Percentiles rank a stretch among this genome's conserved stretches.
Conservation (phyloP, 2,888 invertebrate genomes). For the Cylloceria caligata region DNA sequence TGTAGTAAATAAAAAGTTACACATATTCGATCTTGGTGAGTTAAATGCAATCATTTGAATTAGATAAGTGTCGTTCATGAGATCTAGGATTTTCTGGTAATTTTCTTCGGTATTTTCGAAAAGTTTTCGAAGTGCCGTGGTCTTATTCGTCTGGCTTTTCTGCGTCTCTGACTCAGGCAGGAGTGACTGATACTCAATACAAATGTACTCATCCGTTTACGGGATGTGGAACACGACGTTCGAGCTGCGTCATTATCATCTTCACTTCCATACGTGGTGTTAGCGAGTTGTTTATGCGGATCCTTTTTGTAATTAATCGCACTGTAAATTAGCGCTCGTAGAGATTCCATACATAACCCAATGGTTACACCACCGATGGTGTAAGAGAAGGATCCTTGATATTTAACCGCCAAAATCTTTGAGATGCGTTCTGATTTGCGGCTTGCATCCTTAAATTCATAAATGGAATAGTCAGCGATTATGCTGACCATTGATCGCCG, state of each 20-base stretch:
- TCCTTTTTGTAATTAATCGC: constrained; percentile 27
- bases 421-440: constrained; percentile 46
- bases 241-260: neutral
- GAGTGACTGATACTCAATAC: constrained; percentile 34
- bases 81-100: neutral
- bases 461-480: constrained; percentile 33
- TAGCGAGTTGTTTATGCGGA: neutral
- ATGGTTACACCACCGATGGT: constrained; percentile 14
- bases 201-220: constrained; percentile 42
- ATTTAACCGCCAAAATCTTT: constrained; percentile 30
- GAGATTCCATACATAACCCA: constrained; percentile 44
- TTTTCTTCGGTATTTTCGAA: constrained; percentile 6
- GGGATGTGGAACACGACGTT: neutral
- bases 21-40: neutral
- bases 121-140: neutral
- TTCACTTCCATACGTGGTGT: neutral
- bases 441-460: constrained; percentile 36
- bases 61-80: constrained; percentile 38
- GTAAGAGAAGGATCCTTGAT: constrained; percentile 40
- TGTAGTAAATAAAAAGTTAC: no score
- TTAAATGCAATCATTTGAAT: constrained; percentile 34
- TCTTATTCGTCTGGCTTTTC: constrained; percentile 24
- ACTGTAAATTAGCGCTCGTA: constrained; percentile 44
- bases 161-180: constrained; percentile 23
- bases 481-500: constrained; percentile 22